Evolutionary conservation across 2,113 vertebrate species (phyloP).

Genomic region (Dromas ardeola): DNA sequence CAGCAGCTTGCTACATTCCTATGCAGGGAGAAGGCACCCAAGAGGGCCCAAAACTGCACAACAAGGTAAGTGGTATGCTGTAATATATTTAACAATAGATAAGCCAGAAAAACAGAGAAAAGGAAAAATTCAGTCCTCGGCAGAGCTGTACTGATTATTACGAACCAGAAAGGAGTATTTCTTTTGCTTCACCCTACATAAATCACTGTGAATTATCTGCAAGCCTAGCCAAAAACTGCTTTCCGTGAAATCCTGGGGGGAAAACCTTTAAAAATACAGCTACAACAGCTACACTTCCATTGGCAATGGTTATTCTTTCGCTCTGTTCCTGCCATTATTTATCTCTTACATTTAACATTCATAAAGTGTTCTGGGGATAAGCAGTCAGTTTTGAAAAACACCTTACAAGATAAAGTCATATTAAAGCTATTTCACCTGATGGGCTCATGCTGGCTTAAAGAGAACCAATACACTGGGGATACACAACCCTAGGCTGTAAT

Average conservation of each 20-base stretch:
- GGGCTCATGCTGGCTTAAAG: slow-evolving; percentile 27
- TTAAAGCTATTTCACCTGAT: slow-evolving; percentile 44
- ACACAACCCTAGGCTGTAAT: background rate
- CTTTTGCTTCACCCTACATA: slow-evolving; percentile 31
- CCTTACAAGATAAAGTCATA: slow-evolving; percentile 49
- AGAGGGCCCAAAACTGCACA: background rate
- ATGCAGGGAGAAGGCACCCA: background rate
- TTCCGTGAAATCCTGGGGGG: background rate
- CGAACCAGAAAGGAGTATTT: slow-evolving; percentile 16
- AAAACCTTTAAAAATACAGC: slow-evolving; percentile 3
- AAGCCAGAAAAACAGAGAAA: background rate
- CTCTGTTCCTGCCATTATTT: slow-evolving; percentile 31
- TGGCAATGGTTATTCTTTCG: background rate
- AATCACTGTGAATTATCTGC: slow-evolving; percentile 46
- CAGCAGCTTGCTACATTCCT: background rate
- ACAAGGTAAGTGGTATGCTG: background rate
- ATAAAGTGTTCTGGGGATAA: slow-evolving; percentile 12
- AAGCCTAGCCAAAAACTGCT: background rate
- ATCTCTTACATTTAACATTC: slow-evolving; percentile 12
- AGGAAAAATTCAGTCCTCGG: background rate
- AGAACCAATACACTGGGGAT: background rate
- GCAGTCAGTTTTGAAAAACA: slow-evolving; percentile 60
- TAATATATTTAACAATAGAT: background rate
- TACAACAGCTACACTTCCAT: background rate
- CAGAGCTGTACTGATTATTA: slow-evolving; percentile 1